A percentile compares a stretch with the other conserved stretches of the same genome.
Evolutionary conservation across 2,888 invertebrate species (phyloP).

Genomic region (Lepidocyrtinus sp.): DNA sequence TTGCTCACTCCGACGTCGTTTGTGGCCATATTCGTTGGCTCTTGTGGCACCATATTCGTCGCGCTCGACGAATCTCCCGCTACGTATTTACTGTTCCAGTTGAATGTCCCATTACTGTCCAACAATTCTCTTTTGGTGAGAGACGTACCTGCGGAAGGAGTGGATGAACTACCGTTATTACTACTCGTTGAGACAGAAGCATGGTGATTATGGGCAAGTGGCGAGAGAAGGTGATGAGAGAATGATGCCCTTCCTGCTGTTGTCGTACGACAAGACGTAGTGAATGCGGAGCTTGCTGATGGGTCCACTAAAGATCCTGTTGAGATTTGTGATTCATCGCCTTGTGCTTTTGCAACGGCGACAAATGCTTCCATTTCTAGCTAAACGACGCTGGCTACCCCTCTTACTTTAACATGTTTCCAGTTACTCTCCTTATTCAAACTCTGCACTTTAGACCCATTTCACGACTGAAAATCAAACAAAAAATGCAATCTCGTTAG

Average conservation of each 20-base stretch:
- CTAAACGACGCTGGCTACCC: conserved; percentile 22
- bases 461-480: conserved; percentile 15
- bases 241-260: conserved; percentile 58
- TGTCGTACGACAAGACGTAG: conserved; percentile 63
- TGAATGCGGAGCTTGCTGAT: conserved; percentile 56
- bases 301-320: conserved; percentile 63
- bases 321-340: conserved; percentile 69
- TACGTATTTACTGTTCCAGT: conserved; percentile 68
- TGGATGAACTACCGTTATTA: not conserved
- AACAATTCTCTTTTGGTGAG: conserved; percentile 58
- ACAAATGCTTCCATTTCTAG: conserved; percentile 70
- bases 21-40: conserved; percentile 66
- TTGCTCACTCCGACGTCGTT: conserved; percentile 68
- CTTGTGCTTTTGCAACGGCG: conserved; percentile 69
- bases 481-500: not conserved
- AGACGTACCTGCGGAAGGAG: not conserved
- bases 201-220: conserved; percentile 33
- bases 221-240: conserved; percentile 62
- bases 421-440: not conserved
- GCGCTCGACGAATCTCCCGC: conserved; percentile 56
- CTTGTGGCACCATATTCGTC: conserved; percentile 69
- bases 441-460: not conserved
- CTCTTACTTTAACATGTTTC: conserved; percentile 21
- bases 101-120: conserved; percentile 64
- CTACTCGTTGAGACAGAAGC: not conserved